Percentiles rank a stretch among this genome's conserved stretches.
Conservation (phyloP, 2,888 invertebrate species). For the Gymnoscelis rufifasciata region DNA sequence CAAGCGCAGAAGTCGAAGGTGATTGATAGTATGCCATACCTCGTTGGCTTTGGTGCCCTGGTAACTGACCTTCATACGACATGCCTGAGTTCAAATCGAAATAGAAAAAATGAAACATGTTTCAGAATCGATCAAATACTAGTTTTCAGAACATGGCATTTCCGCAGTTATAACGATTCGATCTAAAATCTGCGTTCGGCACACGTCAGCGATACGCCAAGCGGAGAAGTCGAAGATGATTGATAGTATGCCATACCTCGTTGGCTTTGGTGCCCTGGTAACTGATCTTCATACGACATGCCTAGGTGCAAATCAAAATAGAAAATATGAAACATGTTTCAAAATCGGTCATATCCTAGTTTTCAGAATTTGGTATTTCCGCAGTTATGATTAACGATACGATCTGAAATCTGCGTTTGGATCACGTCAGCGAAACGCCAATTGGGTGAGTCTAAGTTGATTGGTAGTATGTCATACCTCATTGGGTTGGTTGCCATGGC, state of each 20-base stretch:
- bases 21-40: conserved; percentile 49
- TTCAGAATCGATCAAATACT: no score
- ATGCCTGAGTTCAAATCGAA: no score
- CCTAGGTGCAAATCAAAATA: no score
- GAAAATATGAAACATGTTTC: no score
- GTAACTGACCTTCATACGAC: background rate
- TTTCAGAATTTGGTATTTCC: no score
- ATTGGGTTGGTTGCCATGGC: conserved; percentile 29
- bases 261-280: conserved; percentile 2
- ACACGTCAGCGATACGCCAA: conserved; percentile 25
- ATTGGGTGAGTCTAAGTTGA: conserved; percentile 17
- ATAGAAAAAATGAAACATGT: no score
- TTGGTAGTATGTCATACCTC: conserved; percentile 56
- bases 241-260: conserved; percentile 61
- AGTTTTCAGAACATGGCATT: no score
- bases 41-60: conserved; percentile 40
- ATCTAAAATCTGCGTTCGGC: conserved; percentile 23
- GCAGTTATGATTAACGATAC: conserved; percentile 18
- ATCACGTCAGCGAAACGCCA: conserved; percentile 25
- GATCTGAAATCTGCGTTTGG: conserved; percentile 23
- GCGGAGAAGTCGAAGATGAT: conserved; percentile 20
- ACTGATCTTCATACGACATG: background rate
- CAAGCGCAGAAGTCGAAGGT: conserved; percentile 13
- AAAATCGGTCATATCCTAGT: no score
- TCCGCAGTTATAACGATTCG: conserved; percentile 19